Evolutionary conservation across 92 coral and sea anemone genomes (phyloP).

Genomic region (Porites lobata): DNA sequence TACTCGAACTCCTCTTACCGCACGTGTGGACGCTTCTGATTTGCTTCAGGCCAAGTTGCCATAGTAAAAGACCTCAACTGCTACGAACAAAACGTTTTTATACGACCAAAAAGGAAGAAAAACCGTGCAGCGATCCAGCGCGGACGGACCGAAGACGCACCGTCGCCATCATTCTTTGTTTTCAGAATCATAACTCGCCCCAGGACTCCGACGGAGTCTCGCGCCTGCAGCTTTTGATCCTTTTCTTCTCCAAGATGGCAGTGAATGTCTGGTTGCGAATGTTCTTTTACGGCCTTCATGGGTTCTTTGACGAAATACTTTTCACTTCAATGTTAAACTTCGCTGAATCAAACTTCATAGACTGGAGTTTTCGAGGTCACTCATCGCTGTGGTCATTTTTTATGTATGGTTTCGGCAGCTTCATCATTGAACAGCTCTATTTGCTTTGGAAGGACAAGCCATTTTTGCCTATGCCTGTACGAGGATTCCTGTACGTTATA

Average conservation of each 20-base stretch:
- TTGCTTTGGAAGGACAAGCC: conserved; percentile 41
- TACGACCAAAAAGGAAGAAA: neutral
- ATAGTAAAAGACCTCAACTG: neutral
- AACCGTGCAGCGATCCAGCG: neutral
- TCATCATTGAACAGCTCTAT: conserved; percentile 52
- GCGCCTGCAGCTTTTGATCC: neutral
- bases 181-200: neutral
- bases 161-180: conserved; percentile 6
- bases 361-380: conserved; percentile 72
- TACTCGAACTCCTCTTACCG: conserved; percentile 5
- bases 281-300: conserved; percentile 60
- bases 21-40: conserved; percentile 11
- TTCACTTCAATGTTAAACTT: conserved; percentile 60
- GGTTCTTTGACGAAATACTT: conserved; percentile 71
- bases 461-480: conserved; percentile 39
- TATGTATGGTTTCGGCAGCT: conserved; percentile 66
- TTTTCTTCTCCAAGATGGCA: conserved; percentile 13
- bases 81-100: neutral
- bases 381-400: conserved; percentile 72
- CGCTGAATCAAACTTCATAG: conserved; percentile 57
- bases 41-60: conserved; percentile 57
- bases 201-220: neutral
- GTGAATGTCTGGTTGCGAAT: conserved; percentile 54
- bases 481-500: conserved; percentile 55
- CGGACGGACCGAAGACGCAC: neutral